A percentile compares a stretch with the other conserved stretches of the same genome.
Conservation (phyloP, 2,797 vertebrate genomes). For the Ctenochaetus hawaiiensis region DNA sequence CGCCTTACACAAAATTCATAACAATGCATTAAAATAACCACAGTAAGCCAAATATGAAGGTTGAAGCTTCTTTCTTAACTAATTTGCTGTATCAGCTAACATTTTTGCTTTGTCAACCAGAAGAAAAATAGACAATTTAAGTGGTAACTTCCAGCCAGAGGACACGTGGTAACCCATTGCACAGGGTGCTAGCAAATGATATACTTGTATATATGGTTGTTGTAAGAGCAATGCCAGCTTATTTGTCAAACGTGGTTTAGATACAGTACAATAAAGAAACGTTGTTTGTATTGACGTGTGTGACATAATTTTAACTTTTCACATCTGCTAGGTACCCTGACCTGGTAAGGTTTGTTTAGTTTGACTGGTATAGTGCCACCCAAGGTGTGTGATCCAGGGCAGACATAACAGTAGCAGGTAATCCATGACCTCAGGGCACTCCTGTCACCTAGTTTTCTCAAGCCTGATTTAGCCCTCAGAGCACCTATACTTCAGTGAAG, state of each 20-base stretch:
- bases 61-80: neutral
- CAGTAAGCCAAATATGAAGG: neutral
- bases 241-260: no score
- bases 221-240: neutral
- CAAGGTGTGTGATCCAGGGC: conserved; percentile 33
- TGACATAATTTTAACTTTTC: no score
- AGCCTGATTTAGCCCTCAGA: conserved; percentile 34
- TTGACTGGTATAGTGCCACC: conserved; percentile 5
- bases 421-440: conserved; percentile 30
- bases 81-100: neutral
- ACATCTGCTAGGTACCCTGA: no score
- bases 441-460: conserved; percentile 47
- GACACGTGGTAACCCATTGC: conserved; percentile 6
- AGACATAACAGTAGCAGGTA: conserved; percentile 34
- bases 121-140: neutral
- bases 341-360: neutral
- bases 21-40: neutral
- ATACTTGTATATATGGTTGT: neutral
- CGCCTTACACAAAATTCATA: no score
- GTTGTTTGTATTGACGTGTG: no score
- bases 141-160: neutral
- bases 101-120: neutral
- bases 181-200: neutral
- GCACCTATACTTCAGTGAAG: conserved; percentile 24
- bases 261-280: neutral